Base-by-base conservation (phyloP, 2,888 invertebrate species). In the Agelastica alni region DNA sequence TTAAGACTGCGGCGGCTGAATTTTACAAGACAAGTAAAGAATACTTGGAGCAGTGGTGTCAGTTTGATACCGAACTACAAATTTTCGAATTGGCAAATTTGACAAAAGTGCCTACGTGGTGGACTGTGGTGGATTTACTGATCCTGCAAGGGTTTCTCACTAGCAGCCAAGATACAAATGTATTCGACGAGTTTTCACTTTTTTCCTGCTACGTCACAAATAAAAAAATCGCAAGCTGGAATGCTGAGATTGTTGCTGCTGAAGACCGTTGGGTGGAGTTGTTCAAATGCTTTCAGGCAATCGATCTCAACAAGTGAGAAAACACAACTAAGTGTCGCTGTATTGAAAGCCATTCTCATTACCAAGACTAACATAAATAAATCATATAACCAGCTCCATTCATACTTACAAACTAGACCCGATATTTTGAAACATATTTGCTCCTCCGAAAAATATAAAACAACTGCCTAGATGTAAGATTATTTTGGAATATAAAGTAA, bases 91-190 rank as follows among this genome's bases (percentile, higher is more conserved):
- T 17, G n/a, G n/a, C n/a, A n/a, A n/a, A n/a, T n/a, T n/a, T n/a
- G n/a, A n/a, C n/a, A n/a, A n/a, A n/a, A n/a, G n/a, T 47, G 18
- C 47, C 47, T 20, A 36, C 47, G 18, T 36, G 36, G 12, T 20
- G 36, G 47, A 47, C 9, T 22, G 36, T 36, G 47, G 6, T 47
- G 37, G 13, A 16, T 34, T 47, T 34, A 34, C 36, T 34, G 22
- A 47, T 47, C 22, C 34, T 6, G 3, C 14, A 36, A 36, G 10
- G 34, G 28, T 47, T 47, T 36, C 9, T 47, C 36, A 47, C 4
- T 16, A 47, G 47, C 47, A 47, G 36, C 36, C 47, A 16, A 9
- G 13, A 34, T 36, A 34, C 14, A 18, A 12, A 22, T 34, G 18
- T 46, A 9, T 46, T 46, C 34, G 18, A 32, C 5, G 32, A 32